These are phyloP conservation scores for Gallinago stenura DNA, from an alignment of 2,797 vertebrate genomes.

Conservation along the genomic window DNA sequence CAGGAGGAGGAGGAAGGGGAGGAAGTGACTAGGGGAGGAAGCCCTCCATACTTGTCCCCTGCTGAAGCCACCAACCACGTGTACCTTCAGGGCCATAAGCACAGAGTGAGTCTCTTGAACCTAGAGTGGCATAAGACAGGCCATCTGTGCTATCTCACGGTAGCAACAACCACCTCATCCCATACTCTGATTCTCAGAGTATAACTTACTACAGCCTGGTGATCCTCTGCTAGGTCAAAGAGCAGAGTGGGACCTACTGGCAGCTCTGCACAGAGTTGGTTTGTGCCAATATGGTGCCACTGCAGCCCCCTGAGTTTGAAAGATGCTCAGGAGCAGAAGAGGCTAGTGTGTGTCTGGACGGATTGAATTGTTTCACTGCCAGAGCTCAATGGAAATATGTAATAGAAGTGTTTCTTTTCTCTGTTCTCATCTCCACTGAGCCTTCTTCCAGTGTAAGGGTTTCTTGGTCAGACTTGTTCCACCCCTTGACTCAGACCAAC, in stretches of 20 bases:
- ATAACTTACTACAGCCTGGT: background rate
- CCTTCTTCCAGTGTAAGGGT: background rate
- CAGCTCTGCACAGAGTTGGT: background rate
- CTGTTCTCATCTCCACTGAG: background rate
- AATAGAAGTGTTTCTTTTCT: background rate
- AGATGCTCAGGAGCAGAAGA: background rate
- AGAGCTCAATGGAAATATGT: background rate
- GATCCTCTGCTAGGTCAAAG: background rate
- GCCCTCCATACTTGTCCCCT: too few relatives aligned
- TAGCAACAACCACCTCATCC: background rate
- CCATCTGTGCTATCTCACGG: background rate
- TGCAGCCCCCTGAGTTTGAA: background rate
- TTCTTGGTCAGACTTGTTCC: background rate
- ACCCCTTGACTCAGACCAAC: background rate
- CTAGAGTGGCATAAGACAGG: background rate
- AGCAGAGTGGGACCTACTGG: background rate
- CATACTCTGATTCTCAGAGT: background rate
- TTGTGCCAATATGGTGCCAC: background rate
- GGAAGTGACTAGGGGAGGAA: background rate
- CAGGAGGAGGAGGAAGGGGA: background rate
- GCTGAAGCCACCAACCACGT: too few relatives aligned
- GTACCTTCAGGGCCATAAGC: accelerated
- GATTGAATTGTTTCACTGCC: background rate
- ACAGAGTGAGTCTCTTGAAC: accelerated
- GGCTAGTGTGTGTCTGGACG: background rate